Percentiles rank a stretch among this genome's conserved stretches.
These are phyloP conservation scores for Charanyca ferruginea DNA, from an alignment of 2,888 invertebrate species.

Conservation along the genomic window DNA sequence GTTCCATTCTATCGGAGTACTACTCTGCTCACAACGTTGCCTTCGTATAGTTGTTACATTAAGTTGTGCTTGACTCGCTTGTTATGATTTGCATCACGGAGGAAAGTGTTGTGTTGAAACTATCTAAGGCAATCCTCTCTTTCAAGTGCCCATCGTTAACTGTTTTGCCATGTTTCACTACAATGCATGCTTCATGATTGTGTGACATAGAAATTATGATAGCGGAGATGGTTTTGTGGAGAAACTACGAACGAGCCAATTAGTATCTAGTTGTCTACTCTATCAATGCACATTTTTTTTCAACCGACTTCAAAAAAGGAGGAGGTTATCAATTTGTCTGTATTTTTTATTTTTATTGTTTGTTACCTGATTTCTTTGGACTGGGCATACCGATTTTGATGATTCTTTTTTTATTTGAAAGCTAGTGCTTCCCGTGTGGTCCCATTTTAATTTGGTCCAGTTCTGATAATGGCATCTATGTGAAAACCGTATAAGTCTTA, in stretches of 20 bases:
- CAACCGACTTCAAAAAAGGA: no score
- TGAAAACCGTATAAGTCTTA: no score
- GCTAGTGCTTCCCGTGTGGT: no score
- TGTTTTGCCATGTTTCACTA: slow-evolving; percentile 40
- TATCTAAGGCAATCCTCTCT: slow-evolving; percentile 34
- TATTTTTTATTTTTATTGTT: no score
- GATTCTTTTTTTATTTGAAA: no score
- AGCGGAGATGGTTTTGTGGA: slow-evolving; percentile 1
- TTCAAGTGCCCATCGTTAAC: slow-evolving; percentile 32
- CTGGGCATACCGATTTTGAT: no score
- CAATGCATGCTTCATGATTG: slow-evolving; percentile 3
- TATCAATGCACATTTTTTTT: background rate
- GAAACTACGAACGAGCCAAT: background rate
- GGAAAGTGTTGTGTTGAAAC: slow-evolving; percentile 39
- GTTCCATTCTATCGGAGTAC: slow-evolving; percentile 25
- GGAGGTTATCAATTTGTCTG: no score
- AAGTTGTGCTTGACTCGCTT: slow-evolving; percentile 46
- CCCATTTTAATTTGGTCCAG: no score
- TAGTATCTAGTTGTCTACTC: background rate
- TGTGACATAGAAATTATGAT: background rate
- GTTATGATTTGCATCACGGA: slow-evolving; percentile 53
- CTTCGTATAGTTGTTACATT: slow-evolving; percentile 35
- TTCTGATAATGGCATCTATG: no score
- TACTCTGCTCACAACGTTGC: slow-evolving; percentile 17
- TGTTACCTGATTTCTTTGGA: no score